Conservation (phyloP, 2,888 invertebrate species). For the Cylindroiulus punctatus region DNA sequence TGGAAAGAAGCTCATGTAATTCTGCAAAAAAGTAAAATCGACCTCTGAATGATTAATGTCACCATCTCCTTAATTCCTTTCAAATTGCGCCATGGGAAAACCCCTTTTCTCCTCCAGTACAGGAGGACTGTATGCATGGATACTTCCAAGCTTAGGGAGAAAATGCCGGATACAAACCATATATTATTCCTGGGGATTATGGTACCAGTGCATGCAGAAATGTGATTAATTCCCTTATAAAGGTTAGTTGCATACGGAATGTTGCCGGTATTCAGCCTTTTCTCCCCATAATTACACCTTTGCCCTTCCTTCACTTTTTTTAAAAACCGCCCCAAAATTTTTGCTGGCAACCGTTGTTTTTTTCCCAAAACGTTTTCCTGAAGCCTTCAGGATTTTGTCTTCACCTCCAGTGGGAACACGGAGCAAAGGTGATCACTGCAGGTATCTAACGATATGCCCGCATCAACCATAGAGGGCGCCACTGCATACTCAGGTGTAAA, state of each 20-base stretch:
- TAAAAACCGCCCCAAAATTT: conserved; percentile 6
- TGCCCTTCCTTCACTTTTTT: conserved; percentile 13
- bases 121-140: not conserved
- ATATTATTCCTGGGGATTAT: not conserved
- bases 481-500: not conserved
- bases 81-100: too few species aligned
- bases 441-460: not conserved
- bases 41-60: too few species aligned
- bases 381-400: not conserved
- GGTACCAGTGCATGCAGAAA: conserved; percentile 14
- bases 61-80: too few species aligned
- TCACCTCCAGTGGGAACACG: conserved; percentile 8
- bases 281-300: conserved; percentile 38
- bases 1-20: too few species aligned
- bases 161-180: not conserved
- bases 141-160: too few species aligned
- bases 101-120: too few species aligned
- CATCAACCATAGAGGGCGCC: not conserved
- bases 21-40: too few species aligned
- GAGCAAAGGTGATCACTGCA: too few species aligned
- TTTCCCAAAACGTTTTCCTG: not conserved
- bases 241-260: conserved; percentile 16
- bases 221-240: conserved; percentile 16
- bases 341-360: not conserved
- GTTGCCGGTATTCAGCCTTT: conserved; percentile 23